Base-by-base conservation (phyloP, 2,888 invertebrate species). In the Chrysina gloriosa region DNA sequence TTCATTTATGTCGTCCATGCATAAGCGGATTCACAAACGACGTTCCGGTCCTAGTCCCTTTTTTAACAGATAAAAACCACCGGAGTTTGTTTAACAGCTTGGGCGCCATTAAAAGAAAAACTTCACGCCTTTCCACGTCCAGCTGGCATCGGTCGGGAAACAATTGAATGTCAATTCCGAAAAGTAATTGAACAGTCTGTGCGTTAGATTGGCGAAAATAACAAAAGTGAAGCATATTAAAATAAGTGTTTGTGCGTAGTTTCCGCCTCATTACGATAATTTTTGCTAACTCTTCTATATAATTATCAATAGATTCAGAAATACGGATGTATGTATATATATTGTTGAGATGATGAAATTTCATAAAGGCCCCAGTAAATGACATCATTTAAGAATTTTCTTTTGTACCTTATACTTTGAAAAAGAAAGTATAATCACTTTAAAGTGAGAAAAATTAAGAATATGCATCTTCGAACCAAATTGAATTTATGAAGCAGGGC, bases 111-210 rank as follows among this genome's bases (percentile, higher is more conserved):
- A 42, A 27, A 42, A 61, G 11, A 48, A 61, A 58, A 61, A 61
- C 58, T 61, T 61, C 42, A 42, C 27, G 42, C 23, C 27, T 27
- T 42, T 61, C 3, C 42, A 45, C 42, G 42, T 42, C 5, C 27
- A 27, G 25, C 16, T 39, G 42, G 27, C 58, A 27, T 27, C 42
- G 42, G 25, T 27, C 29, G 19, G 27, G 29, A 61, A 61, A 61
- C 58, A 61, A 61, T 61, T 42, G 58, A 42, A 61, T 29, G 42
- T 29, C 58, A 61, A 61, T 61, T 61, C 42, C 58, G 58, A 14
- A 61, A 61, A 61, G 42, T 61, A 61, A 61, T 61, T 42, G 58
- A 42, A 16, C 16, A 27, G 16, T 42, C 42, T 25, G 27, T n/a
- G 58, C 25, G 58, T 42, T 42, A 42, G 19, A 42, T 58, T 45